A percentile compares a stretch with the other conserved stretches of the same genome.
These are phyloP conservation scores for Candoia aspera DNA, from an alignment of 2,113 vertebrate genomes.

Conservation along the genomic window DNA sequence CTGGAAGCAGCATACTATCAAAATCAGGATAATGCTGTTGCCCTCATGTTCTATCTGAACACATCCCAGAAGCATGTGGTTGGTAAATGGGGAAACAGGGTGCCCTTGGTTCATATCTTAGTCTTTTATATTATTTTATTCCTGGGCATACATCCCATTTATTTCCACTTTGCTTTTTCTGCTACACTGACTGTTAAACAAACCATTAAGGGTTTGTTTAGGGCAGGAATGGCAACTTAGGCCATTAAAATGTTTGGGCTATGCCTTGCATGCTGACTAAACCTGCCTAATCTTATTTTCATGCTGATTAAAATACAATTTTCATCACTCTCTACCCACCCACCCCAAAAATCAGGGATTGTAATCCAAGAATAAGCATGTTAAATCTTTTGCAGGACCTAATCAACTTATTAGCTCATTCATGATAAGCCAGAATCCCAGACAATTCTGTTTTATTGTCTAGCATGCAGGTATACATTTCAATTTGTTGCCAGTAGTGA, in stretches of 20 bases:
- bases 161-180: not conserved
- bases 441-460: not conserved
- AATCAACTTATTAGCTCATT: not conserved
- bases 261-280: not conserved
- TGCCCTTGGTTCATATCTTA: not conserved
- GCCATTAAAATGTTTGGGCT: not conserved
- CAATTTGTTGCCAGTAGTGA: not conserved
- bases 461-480: not conserved
- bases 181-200: not conserved
- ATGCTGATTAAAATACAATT: not conserved
- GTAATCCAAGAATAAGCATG: not conserved
- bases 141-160: not conserved
- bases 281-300: not conserved
- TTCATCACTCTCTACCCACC: not conserved
- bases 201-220: not conserved
- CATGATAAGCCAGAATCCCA: not conserved
- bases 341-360: not conserved
- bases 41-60: not conserved
- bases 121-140: not conserved
- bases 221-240: not conserved
- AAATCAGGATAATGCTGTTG: not conserved
- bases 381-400: not conserved
- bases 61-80: not conserved
- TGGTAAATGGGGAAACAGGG: not conserved
- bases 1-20: not conserved